These are phyloP conservation scores for Ornithoptera priamus DNA, from an alignment of 2,888 invertebrate species.

Conservation along the genomic window DNA sequence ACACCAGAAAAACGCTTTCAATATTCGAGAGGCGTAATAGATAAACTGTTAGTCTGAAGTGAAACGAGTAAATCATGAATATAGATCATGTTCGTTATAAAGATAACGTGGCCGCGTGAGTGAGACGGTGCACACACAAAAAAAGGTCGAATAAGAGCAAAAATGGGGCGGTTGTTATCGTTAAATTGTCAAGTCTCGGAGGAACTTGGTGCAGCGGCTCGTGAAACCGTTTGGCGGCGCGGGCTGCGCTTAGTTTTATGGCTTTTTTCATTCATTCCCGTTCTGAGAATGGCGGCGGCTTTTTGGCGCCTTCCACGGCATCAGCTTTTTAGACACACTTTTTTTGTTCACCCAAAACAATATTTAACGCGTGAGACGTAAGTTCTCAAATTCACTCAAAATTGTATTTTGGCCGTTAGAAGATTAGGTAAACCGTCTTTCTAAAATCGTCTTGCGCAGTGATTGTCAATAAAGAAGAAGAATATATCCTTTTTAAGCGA, in stretches of 20 bases:
- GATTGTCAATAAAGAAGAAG: no score
- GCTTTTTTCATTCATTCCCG: slow-evolving; percentile 69
- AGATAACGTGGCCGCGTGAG: slow-evolving; percentile 19
- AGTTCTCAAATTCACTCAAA: no score
- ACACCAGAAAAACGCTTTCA: slow-evolving; percentile 2
- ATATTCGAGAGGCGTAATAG: slow-evolving; percentile 18
- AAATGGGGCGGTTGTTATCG: slow-evolving; percentile 43
- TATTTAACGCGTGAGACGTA: slow-evolving; percentile 42
- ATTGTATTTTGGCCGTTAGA: no score
- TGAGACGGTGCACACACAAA: slow-evolving; percentile 34
- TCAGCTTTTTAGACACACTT: slow-evolving; percentile 41
- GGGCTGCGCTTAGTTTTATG: slow-evolving; percentile 53
- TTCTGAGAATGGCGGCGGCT: slow-evolving; percentile 71
- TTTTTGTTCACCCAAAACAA: slow-evolving; percentile 39
- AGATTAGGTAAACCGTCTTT: no score
- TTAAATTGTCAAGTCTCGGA: slow-evolving; percentile 60
- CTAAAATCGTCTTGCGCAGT: no score
- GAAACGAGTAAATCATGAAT: slow-evolving; percentile 36
- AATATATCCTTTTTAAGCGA: no score
- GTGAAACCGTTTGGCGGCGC: slow-evolving; percentile 72
- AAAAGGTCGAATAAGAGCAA: slow-evolving; percentile 39
- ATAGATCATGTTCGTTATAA: slow-evolving; percentile 34
- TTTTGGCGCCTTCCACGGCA: slow-evolving; percentile 71
- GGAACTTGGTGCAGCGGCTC: slow-evolving; percentile 68
- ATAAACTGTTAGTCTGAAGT: slow-evolving; percentile 6